Conservation (phyloP, 2,888 invertebrate genomes). For the Fragum fragum region DNA sequence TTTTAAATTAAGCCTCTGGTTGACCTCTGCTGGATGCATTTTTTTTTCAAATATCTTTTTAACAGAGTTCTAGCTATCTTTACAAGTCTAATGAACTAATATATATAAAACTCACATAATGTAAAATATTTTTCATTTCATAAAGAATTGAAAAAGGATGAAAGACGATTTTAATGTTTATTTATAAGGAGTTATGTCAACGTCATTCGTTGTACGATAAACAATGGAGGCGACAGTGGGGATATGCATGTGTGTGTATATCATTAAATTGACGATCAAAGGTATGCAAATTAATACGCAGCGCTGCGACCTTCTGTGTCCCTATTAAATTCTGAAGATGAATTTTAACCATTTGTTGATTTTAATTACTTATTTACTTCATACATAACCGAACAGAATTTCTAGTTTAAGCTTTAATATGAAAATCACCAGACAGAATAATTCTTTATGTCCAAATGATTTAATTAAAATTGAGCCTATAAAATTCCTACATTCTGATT, state of each 20-base stretch:
- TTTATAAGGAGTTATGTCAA: conserved; percentile 23
- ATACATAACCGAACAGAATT: too few relatives aligned
- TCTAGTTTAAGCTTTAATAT: too few relatives aligned
- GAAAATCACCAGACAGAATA: too few relatives aligned
- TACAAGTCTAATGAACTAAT: too few relatives aligned
- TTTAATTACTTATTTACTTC: background rate
- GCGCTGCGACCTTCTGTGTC: background rate
- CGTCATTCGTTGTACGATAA: conserved; percentile 4
- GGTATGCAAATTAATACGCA: conserved; percentile 4
- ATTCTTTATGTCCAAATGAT: too few relatives aligned
- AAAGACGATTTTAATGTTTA: background rate
- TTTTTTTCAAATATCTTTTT: too few relatives aligned
- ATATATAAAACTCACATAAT: too few relatives aligned
- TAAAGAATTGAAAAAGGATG: background rate
- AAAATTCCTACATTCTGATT: too few relatives aligned
- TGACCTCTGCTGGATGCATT: too few relatives aligned
- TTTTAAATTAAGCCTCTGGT: too few relatives aligned
- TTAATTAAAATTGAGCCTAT: too few relatives aligned
- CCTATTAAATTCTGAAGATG: background rate
- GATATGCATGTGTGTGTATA: conserved; percentile 21
- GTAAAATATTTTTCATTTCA: background rate
- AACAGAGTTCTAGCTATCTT: too few relatives aligned
- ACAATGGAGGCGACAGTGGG: conserved; percentile 7
- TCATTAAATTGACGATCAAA: background rate
- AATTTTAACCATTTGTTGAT: background rate